Conservation (phyloP, 2,113 vertebrate genomes). For the Oplegnathus fasciatus region DNA sequence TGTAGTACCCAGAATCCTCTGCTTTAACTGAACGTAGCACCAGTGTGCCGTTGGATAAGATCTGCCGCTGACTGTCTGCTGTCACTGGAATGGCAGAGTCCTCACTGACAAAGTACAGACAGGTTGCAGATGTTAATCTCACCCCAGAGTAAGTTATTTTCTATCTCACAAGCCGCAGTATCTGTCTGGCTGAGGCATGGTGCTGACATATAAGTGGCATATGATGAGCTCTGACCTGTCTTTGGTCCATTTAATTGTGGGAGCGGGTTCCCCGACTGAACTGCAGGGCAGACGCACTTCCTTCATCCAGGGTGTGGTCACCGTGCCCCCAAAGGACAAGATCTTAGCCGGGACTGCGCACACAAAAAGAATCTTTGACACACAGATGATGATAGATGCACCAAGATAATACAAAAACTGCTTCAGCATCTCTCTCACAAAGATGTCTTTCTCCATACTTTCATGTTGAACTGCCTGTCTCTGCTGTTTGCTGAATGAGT, state of each 20-base stretch:
- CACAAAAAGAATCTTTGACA: background rate
- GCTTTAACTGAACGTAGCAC: conserved; percentile 95
- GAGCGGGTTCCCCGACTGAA: conserved; percentile 94
- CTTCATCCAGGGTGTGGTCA: conserved; percentile 99
- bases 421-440: background rate
- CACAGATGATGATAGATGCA: conserved; percentile 2
- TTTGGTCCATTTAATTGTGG: conserved; percentile 98
- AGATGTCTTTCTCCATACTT: background rate
- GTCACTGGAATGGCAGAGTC: conserved; percentile 93
- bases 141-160: background rate
- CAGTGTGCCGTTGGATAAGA: conserved; percentile 93
- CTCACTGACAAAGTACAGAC: conserved; percentile 85
- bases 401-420: background rate
- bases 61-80: conserved; percentile 91
- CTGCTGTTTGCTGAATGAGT: conserved; percentile 39
- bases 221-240: conserved; percentile 88
- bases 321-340: conserved; percentile 96
- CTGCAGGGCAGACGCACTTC: conserved; percentile 95
- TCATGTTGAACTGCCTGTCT: conserved; percentile 30
- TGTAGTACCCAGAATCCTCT: conserved; percentile 98
- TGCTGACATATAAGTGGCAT: conserved; percentile 1
- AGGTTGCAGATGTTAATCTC: conserved; percentile 26
- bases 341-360: conserved; percentile 95
- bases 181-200: conserved; percentile 8
- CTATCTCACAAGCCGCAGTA: background rate